phyloP scores from a whole-genome alignment of 2,797 vertebrate species.

The Megaceryle alcyon region DNA sequence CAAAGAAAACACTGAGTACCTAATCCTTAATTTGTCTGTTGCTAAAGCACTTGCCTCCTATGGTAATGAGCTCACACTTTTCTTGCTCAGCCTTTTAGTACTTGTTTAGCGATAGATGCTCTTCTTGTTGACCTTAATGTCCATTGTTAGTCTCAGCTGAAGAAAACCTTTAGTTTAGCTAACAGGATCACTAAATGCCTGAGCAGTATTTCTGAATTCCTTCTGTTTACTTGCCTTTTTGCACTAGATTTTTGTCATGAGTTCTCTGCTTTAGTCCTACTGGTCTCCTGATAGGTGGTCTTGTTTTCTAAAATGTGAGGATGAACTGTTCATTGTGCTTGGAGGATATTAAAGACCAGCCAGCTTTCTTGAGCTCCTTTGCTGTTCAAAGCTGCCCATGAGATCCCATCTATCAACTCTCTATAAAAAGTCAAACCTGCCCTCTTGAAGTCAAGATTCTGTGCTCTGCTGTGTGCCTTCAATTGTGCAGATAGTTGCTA shows the following conservation, averaged over 20 bases:
- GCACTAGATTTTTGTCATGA: rapidly evolving
- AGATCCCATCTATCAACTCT: neutral
- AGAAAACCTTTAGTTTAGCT: neutral
- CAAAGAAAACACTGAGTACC: too few relatives aligned
- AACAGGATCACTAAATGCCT: neutral
- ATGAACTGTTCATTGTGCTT: neutral
- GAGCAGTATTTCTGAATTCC: neutral
- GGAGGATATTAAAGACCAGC: neutral
- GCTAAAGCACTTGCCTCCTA: neutral
- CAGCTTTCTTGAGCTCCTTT: neutral
- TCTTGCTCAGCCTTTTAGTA: neutral
- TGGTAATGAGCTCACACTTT: neutral
- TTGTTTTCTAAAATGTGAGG: neutral
- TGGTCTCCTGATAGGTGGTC: neutral
- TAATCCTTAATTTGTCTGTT: neutral
- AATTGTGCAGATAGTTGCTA: neutral
- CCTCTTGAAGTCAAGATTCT: neutral
- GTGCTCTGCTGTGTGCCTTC: neutral
- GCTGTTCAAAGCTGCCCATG: neutral
- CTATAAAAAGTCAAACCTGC: neutral
- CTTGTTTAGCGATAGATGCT: neutral
- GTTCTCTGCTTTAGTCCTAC: neutral
- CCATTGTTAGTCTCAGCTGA: rapidly evolving
- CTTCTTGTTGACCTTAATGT: neutral
- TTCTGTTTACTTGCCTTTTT: neutral